Base-by-base conservation (phyloP, 1,140 invertebrate species). In the Paramacrobiotus metropolitanus region DNA sequence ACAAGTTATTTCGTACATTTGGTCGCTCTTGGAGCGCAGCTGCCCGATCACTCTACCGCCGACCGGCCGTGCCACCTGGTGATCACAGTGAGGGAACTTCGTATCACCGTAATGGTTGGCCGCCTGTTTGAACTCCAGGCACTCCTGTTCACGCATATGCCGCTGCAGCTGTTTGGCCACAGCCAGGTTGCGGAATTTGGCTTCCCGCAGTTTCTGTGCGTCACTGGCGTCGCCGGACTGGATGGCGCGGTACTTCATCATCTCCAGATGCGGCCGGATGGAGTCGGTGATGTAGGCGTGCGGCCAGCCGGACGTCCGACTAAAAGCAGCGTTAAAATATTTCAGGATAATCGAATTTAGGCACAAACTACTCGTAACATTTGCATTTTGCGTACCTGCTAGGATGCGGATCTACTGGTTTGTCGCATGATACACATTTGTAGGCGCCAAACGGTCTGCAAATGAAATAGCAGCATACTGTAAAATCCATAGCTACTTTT, bases 401-500 rank as follows among this genome's bases (percentile, higher is more conserved):
- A 9, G 48, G 48, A 55, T 15, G 15, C 24, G 48, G 48, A 24
- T 55, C 48, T 4, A 55, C 48, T 9, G 48, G 15, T 28, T 55
- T 55, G 48, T 55, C 48, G 48, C 48, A 55, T 15, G 48, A 55
- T 9, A 55, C 48, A 24, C 48, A 55, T 55, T 15, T 55, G 48
- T 20, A 55, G 4, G 48, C 48, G 4, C 48, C 4, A 15, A 55
- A 20, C 4, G 48, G 48, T 55, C 48, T 55, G 28, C 9, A 55
- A 15, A 55, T 0, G 4, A n/a, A 40, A 40, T 40, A 9, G 34
- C 34, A 40, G n/a, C n/a, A n/a, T n/a, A n/a, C n/a, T n/a, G n/a
- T n/a, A n/a, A n/a, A n/a, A n/a, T n/a, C n/a, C n/a, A n/a, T n/a
- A n/a, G n/a, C n/a, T n/a, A n/a, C n/a, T n/a, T n/a, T n/a, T n/a